Conservation (phyloP, 2,888 invertebrate genomes). For the Exephanes ischioxanthus region DNA sequence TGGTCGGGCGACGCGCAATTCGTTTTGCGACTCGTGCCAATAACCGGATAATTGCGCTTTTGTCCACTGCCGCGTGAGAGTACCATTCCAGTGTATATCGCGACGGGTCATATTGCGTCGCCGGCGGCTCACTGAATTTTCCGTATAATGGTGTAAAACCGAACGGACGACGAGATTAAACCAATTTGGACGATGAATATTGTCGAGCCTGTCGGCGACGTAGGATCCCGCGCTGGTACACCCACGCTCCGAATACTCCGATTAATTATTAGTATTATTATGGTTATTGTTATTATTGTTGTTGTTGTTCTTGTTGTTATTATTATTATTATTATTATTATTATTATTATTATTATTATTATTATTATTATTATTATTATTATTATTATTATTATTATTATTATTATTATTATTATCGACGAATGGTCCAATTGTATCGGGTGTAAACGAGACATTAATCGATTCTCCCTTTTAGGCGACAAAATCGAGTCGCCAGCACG, state of each 20-base stretch:
- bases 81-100: neutral
- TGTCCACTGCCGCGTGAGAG: neutral
- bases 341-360: no score
- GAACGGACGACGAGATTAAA: conserved; percentile 7
- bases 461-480: neutral
- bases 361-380: no score
- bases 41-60: conserved; percentile 18
- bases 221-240: neutral
- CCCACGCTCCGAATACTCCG: neutral
- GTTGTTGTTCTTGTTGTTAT: no score
- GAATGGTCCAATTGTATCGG: neutral
- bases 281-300: no score
- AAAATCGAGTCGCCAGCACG: neutral
- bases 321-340: no score
- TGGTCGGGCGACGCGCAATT: neutral
- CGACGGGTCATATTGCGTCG: neutral
- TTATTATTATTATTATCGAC: neutral
- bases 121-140: conserved; percentile 20
- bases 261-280: no score
- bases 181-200: conserved; percentile 10
- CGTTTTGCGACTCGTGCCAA: neutral
- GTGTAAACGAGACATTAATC: neutral
- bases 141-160: conserved; percentile 12
- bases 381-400: no score
- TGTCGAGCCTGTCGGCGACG: neutral